phyloP scores from a whole-genome alignment of 2,113 vertebrate species.

The Beaufortia kweichowensis region DNA sequence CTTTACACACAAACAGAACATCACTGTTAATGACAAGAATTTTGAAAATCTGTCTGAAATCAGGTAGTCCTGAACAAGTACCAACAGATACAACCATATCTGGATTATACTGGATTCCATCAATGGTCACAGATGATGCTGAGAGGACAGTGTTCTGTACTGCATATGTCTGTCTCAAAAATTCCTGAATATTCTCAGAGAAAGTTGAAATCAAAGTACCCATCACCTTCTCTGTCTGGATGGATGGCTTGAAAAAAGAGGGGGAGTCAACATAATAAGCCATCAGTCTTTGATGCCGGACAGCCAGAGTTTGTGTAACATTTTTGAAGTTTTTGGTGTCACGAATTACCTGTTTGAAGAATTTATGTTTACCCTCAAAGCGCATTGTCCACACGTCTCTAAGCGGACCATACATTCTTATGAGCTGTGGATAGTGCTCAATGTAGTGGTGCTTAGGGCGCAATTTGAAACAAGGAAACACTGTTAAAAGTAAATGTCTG shows the following conservation, averaged over 20 bases:
- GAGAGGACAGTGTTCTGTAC: slow-evolving; percentile 28
- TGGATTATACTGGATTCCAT: slow-evolving; percentile 31
- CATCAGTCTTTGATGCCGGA: slow-evolving; percentile 35
- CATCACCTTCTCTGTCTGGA: slow-evolving; percentile 38
- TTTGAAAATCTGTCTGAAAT: slow-evolving; percentile 43
- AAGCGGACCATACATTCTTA: slow-evolving; percentile 14
- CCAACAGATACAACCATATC: slow-evolving; percentile 43
- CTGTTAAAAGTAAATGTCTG: slow-evolving; percentile 10
- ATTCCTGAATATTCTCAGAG: slow-evolving; percentile 36
- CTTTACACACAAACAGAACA: slow-evolving; percentile 41
- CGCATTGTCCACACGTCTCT: slow-evolving; percentile 17
- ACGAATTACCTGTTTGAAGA: neutral
- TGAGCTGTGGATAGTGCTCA: slow-evolving; percentile 15
- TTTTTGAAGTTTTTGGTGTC: slow-evolving; percentile 44
- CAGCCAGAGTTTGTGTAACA: slow-evolving; percentile 22
- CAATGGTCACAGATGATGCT: slow-evolving; percentile 35
- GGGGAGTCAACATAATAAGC: slow-evolving; percentile 22
- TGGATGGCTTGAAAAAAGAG: slow-evolving; percentile 20
- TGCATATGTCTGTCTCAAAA: slow-evolving; percentile 17
- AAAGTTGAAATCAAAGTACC: slow-evolving; percentile 1
- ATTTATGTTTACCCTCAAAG: too few species aligned
- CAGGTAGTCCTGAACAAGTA: slow-evolving; percentile 36
- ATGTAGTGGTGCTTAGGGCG: slow-evolving; percentile 12
- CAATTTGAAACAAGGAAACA: slow-evolving; percentile 24
- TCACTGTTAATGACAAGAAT: slow-evolving; percentile 42